phyloP scores from a whole-genome alignment of 53 echinoderm and acorn worm genomes.

The Echinarachnius parma region DNA sequence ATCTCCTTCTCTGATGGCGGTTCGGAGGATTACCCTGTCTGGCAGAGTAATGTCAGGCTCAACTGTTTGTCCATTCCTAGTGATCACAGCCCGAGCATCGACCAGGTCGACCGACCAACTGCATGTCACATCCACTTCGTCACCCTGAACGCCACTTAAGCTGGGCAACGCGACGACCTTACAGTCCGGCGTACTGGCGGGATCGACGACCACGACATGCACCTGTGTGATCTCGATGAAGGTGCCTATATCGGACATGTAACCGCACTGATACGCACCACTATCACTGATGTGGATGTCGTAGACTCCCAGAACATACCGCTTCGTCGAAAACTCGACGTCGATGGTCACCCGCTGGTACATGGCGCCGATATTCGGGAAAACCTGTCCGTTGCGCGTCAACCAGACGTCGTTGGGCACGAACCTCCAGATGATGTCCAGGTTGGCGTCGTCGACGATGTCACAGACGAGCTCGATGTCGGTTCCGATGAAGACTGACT shows the following conservation, averaged over 20 bases:
- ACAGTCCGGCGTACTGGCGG: constrained; percentile 5
- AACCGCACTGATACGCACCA: constrained; percentile 23
- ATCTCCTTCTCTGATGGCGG: background rate
- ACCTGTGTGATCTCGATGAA: background rate
- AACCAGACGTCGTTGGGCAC: constrained; percentile 21
- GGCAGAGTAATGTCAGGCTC: constrained; percentile 3
- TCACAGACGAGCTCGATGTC: constrained; percentile 11
- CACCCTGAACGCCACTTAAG: background rate
- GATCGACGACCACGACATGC: constrained; percentile 3
- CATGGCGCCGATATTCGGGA: constrained; percentile 32
- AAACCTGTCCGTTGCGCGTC: background rate
- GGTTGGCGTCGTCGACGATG: background rate
- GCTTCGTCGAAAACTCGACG: background rate
- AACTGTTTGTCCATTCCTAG: constrained; percentile 4
- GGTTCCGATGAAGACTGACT: background rate
- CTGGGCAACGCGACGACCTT: background rate
- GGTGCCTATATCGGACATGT: background rate
- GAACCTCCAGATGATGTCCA: constrained; percentile 30
- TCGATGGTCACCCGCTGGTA: constrained; percentile 5
- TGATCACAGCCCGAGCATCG: constrained; percentile 8
- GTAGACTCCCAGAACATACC: background rate
- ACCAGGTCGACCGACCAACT: constrained; percentile 6
- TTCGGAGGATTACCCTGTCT: constrained; percentile 15
- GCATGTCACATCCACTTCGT: constrained; percentile 21
- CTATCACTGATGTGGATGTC: constrained; percentile 8